These are phyloP conservation scores for Chelon labrosus DNA, from an alignment of 2,797 vertebrate genomes.

Conservation along the genomic window DNA sequence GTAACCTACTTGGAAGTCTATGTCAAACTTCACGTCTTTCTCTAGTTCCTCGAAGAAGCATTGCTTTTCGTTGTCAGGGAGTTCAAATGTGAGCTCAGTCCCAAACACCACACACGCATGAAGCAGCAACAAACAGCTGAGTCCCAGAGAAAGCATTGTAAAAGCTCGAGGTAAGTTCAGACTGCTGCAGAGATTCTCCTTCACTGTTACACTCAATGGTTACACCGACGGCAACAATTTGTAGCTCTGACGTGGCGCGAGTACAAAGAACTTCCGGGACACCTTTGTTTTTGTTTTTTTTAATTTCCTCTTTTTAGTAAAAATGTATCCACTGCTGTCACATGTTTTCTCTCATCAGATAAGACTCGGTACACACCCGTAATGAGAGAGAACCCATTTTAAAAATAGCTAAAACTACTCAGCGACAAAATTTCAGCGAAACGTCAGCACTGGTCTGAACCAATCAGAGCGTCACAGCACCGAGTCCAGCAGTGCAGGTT, in stretches of 20 bases:
- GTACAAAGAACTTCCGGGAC: constrained; percentile 76
- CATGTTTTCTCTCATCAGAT: neutral
- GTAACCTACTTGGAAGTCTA: constrained; percentile 85
- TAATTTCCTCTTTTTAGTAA: too few species aligned
- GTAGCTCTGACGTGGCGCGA: constrained; percentile 82
- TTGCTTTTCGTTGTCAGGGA: constrained; percentile 83
- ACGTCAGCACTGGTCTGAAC: neutral
- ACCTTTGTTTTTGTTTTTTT: constrained; percentile 13
- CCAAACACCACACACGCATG: constrained; percentile 55
- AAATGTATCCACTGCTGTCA: neutral
- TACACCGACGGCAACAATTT: too few species aligned
- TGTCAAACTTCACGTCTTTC: constrained; percentile 77
- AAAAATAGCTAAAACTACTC: neutral
- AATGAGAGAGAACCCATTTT: neutral
- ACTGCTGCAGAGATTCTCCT: neutral
- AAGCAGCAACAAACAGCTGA: constrained; percentile 61
- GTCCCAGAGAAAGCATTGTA: constrained; percentile 62
- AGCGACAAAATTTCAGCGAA: too few species aligned
- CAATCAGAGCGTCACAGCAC: neutral
- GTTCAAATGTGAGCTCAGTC: constrained; percentile 85
- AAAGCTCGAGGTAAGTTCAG: neutral
- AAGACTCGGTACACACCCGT: accelerated
- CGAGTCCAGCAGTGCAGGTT: neutral
- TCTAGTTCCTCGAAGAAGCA: constrained; percentile 87
- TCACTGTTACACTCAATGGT: accelerated